Conservation (phyloP, 2,888 invertebrate genomes). For the Eupithecia pulchellata region DNA sequence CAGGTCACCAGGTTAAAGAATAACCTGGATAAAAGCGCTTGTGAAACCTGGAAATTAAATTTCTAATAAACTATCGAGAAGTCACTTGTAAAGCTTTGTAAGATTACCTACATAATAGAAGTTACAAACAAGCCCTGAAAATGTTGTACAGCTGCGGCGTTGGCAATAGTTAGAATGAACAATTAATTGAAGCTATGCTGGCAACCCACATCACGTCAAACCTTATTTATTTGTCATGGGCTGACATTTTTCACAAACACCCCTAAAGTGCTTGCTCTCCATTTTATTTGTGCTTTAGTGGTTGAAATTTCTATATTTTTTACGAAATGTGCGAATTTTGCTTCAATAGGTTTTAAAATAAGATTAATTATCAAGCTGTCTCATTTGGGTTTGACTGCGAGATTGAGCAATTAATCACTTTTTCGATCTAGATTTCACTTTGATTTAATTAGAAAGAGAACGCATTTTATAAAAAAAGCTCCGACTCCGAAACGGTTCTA, state of each 20-base stretch:
- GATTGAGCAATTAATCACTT: conserved; percentile 9
- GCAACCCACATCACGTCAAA: conserved; percentile 53
- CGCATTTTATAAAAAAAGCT: not conserved
- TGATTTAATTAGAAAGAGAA: not conserved
- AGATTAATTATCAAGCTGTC: conserved; percentile 16
- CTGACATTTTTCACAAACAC: conserved; percentile 36
- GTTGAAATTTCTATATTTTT: conserved; percentile 3
- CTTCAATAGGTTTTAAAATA: conserved; percentile 23
- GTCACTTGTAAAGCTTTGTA: not conserved
- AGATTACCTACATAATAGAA: not conserved
- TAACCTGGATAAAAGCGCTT: no score
- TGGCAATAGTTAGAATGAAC: conserved; percentile 40
- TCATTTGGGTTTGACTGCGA: conserved; percentile 10
- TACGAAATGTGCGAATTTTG: not conserved
- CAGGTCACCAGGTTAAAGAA: no score
- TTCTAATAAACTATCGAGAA: not conserved
- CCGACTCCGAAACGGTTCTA: not conserved
- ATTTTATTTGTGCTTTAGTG: conserved; percentile 32
- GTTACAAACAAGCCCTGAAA: not conserved
- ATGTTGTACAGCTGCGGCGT: conserved; percentile 5
- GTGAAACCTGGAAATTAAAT: no score
- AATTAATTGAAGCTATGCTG: conserved; percentile 24
- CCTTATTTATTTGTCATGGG: conserved; percentile 49
- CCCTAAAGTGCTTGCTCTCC: not conserved
- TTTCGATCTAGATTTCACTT: not conserved